These are phyloP conservation scores for Pseudochromis fuscus DNA, from an alignment of 2,797 vertebrate genomes.

Conservation along the genomic window DNA sequence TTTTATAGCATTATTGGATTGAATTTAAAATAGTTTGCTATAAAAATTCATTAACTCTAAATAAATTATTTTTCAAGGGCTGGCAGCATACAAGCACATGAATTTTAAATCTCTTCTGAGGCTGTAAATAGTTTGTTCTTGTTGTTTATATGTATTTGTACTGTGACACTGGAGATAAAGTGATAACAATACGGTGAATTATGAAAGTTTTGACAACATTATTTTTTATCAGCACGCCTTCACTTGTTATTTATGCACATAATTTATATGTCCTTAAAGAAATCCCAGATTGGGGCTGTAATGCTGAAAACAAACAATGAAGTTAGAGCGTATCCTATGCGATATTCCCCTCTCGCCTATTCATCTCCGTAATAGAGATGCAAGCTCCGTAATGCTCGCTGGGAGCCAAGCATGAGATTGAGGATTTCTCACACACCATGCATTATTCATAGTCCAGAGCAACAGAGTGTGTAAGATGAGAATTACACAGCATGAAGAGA, in stretches of 20 bases:
- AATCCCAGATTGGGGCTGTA: conserved; percentile 78
- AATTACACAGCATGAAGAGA: conserved; percentile 99
- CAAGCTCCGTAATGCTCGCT: conserved; percentile 96
- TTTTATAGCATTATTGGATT: conserved; percentile 56
- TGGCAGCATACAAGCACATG: conserved; percentile 27
- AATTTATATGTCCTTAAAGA: conserved; percentile 72
- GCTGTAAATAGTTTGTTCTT: conserved; percentile 18
- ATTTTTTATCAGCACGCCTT: conserved; percentile 43
- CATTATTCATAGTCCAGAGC: conserved; percentile 99
- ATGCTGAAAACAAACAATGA: conserved; percentile 93
- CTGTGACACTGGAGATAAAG: conserved; percentile 58
- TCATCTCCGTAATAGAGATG: conserved; percentile 99
- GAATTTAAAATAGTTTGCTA: conserved; percentile 57
- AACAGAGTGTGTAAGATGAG: conserved; percentile 99
- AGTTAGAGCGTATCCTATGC: conserved; percentile 92
- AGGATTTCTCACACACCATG: conserved; percentile 93
- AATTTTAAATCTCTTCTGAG: conserved; percentile 45
- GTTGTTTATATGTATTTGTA: conserved; percentile 47
- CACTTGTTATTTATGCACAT: conserved; percentile 51
- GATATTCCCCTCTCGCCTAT: conserved; percentile 94
- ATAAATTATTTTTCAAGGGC: conserved; percentile 52
- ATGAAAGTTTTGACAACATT: conserved; percentile 47
- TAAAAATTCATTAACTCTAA: conserved; percentile 59
- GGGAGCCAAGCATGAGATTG: conserved; percentile 99
- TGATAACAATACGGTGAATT: conserved; percentile 61